Base-by-base conservation (phyloP, 2,113 vertebrate genomes). In the Lucifuga dentata region DNA sequence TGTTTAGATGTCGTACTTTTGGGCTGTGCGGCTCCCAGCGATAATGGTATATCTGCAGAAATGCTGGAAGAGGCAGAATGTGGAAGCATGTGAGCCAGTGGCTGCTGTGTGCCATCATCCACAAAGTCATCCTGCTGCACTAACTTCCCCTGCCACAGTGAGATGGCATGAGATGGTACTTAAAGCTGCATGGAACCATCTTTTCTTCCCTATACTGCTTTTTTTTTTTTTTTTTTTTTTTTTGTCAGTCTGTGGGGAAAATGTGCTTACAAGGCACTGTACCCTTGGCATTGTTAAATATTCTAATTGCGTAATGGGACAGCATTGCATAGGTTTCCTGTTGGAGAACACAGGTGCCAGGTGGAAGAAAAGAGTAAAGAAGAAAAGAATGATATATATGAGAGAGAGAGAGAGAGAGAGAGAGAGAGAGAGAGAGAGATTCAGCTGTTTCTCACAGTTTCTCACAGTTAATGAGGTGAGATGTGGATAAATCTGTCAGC, bases 211-310 rank as follows among this genome's bases (percentile, higher is more conserved):
- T 36, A 21, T 23, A n/a, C n/a, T 51, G 33, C 12, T 49, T 59
- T 51, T 68, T 29, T 41, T 19, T 45, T 19, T 60, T 43, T 16
- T 24, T n/a, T 29, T 44, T 51, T 52, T 64, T 66, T 41, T 68
- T 59, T 72, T 61, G 61, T 45, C 49, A 64, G 19, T 57, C 57
- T 72, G 45, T 71, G 58, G 68, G n/a, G 35, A 67, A 66, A 51
- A 52, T 69, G 48, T 52, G 19, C 36, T 60, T 64, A 57, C 40
- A 5, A 5, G 10, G 7, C 38, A 53, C 35, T 38, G 59, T 62
- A 41, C 62, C 64, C n/a, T 33, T 70, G 51, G 70, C 49, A 61
- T 50, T 56, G 41, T 82, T 73, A 66, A 80, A 74, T 44, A 56
- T 55, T 59, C 26, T 46, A 60, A 60, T 60, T 60, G 29, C 33